These are phyloP conservation scores for Heliconius erato DNA, from an alignment of 2,888 invertebrate species.

Conservation along the genomic window DNA sequence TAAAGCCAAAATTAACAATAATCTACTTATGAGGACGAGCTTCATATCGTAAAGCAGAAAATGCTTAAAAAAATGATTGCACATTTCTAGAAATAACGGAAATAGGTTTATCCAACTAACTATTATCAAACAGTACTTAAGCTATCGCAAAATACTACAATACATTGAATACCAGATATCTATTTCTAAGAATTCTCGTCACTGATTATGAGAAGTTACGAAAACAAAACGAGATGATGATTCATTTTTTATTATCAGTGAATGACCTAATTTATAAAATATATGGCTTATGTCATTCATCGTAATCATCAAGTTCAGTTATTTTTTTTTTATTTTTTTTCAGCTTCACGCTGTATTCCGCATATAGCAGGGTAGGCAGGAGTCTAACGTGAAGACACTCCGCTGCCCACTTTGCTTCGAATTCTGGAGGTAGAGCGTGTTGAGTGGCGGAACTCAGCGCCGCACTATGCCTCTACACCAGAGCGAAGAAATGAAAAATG, in stretches of 20 bases:
- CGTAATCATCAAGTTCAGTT: neutral
- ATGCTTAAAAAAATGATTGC: neutral
- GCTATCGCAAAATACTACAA: neutral
- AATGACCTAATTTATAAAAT: slow-evolving; percentile 36
- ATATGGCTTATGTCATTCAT: neutral
- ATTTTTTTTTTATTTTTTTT: too few relatives aligned
- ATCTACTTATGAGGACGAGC: too few relatives aligned
- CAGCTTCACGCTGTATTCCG: neutral
- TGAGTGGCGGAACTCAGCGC: too few relatives aligned
- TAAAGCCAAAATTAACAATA: too few relatives aligned
- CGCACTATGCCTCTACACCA: too few relatives aligned
- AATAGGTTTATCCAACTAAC: neutral
- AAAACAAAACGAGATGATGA: slow-evolving; percentile 23
- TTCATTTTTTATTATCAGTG: slow-evolving; percentile 32
- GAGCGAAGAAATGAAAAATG: too few relatives aligned
- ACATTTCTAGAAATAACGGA: neutral
- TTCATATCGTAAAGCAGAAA: too few relatives aligned
- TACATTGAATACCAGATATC: neutral
- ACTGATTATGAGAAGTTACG: slow-evolving; percentile 10
- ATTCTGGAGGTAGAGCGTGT: too few relatives aligned
- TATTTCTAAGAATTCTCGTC: slow-evolving; percentile 23
- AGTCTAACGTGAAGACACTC: too few relatives aligned
- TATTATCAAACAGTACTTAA: slow-evolving; percentile 18
- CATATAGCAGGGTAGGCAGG: too few relatives aligned
- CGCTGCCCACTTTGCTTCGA: neutral